These are phyloP conservation scores for Menidia menidia DNA, from an alignment of 2,797 vertebrate species.

Conservation along the genomic window DNA sequence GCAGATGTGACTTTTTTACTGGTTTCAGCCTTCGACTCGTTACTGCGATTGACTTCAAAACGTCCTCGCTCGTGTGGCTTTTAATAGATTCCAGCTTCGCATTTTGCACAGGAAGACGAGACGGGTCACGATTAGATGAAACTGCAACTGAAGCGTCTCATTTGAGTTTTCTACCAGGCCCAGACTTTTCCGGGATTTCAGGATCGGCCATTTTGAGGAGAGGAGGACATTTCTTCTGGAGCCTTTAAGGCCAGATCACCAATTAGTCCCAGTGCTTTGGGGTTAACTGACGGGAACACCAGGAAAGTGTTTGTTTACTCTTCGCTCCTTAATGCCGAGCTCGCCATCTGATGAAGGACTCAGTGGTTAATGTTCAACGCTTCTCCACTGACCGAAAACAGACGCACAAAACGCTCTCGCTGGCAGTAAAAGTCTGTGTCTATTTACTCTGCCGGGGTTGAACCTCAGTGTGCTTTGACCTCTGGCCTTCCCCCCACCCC, in stretches of 20 bases:
- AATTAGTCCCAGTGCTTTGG: constrained; percentile 42
- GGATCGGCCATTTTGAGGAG: constrained; percentile 11
- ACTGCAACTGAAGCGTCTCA: constrained; percentile 10
- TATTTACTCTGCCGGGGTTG: constrained; percentile 46
- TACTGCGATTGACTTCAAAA: constrained; percentile 44
- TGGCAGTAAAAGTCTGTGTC: constrained; percentile 37
- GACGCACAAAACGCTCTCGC: constrained; percentile 18
- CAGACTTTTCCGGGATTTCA: constrained; percentile 32
- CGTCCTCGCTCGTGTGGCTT: constrained; percentile 20
- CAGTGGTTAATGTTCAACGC: constrained; percentile 34
- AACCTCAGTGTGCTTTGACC: constrained; percentile 58
- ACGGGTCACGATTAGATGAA: constrained; percentile 22
- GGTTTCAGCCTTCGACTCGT: constrained; percentile 17
- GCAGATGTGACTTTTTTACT: constrained; percentile 32
- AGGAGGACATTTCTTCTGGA: constrained; percentile 14
- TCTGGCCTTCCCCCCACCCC: constrained; percentile 56
- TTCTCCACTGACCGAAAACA: constrained; percentile 20
- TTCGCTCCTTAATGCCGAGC: constrained; percentile 18
- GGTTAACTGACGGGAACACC: constrained; percentile 6
- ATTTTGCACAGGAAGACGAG: constrained; percentile 19
- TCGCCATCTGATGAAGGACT: constrained; percentile 44
- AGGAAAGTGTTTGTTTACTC: constrained; percentile 48
- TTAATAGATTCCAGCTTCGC: constrained; percentile 43
- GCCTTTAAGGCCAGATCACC: constrained; percentile 32
- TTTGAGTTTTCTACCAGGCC: constrained; percentile 38